These are phyloP conservation scores for Lytechinus variegatus DNA, from an alignment of 35 echinoderm and acorn worm species.

Conservation along the genomic window DNA sequence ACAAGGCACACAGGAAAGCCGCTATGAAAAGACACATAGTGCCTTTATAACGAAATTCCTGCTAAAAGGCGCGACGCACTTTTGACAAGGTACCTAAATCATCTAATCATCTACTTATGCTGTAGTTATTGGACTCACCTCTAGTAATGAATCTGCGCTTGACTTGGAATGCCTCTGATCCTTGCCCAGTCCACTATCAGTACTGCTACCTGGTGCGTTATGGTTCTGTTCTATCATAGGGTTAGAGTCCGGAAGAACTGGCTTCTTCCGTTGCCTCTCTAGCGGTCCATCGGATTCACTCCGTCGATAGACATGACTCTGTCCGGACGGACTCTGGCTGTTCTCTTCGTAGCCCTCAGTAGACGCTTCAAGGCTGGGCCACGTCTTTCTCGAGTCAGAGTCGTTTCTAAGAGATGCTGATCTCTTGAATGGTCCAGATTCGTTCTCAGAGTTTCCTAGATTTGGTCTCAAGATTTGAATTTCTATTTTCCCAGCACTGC, in stretches of 20 bases:
- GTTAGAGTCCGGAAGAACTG: constrained; percentile 1
- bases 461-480: constrained; percentile 43
- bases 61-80: no score
- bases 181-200: constrained; percentile 52
- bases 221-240: constrained; percentile 10
- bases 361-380: constrained; percentile 17
- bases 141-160: constrained; percentile 46
- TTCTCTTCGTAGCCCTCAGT: neutral
- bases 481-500: constrained; percentile 42
- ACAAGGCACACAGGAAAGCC: no score
- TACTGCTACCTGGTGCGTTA: constrained; percentile 49
- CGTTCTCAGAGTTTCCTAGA: neutral
- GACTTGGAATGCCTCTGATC: constrained; percentile 43
- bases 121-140: neutral
- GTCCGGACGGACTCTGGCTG: neutral
- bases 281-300: constrained; percentile 4
- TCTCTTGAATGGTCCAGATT: neutral
- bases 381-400: neutral
- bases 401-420: constrained; percentile 13
- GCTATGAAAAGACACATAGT: no score
- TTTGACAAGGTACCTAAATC: no score
- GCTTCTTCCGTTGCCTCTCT: constrained; percentile 24
- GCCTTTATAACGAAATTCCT: no score
- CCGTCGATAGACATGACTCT: neutral
- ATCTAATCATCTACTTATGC: no score